phyloP scores from a whole-genome alignment of 2,888 invertebrate species.

The Pheosia tremula region DNA sequence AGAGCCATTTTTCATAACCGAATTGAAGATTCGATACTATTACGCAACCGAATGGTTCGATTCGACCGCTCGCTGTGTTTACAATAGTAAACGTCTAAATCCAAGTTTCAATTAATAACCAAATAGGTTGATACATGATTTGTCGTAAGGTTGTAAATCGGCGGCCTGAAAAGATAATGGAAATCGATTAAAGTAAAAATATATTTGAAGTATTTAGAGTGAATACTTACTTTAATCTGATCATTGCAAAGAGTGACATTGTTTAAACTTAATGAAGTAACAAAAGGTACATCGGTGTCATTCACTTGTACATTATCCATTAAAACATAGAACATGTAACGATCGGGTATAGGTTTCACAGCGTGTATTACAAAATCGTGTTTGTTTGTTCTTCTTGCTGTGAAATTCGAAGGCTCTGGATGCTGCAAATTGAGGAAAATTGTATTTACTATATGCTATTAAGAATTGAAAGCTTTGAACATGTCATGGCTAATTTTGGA shows the following conservation, averaged over 20 bases:
- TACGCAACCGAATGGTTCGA: too few species aligned
- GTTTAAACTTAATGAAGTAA: constrained; percentile 58
- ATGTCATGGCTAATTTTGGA: too few species aligned
- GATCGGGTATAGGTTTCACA: constrained; percentile 42
- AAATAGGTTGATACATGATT: too few species aligned
- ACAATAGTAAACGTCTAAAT: too few species aligned
- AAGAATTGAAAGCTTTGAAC: neutral
- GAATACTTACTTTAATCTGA: constrained; percentile 58
- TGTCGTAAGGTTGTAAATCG: too few species aligned
- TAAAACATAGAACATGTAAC: constrained; percentile 55
- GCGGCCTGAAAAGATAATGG: too few species aligned
- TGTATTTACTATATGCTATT: neutral
- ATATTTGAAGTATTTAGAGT: neutral
- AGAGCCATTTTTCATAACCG: too few species aligned
- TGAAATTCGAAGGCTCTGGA: constrained; percentile 43
- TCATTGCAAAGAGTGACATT: constrained; percentile 64
- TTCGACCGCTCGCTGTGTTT: too few species aligned
- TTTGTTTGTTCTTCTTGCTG: constrained; percentile 41
- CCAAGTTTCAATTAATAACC: too few species aligned
- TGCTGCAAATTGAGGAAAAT: constrained; percentile 43
- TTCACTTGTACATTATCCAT: constrained; percentile 37
- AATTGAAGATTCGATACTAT: too few species aligned
- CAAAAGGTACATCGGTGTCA: constrained; percentile 52
- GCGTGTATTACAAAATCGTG: constrained; percentile 53
- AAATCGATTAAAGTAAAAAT: too few species aligned